Evolutionary conservation across 2,888 invertebrate species (phyloP), one percentile per base, ranked within the genome.

Genomic region (Sipha maydis): DNA sequence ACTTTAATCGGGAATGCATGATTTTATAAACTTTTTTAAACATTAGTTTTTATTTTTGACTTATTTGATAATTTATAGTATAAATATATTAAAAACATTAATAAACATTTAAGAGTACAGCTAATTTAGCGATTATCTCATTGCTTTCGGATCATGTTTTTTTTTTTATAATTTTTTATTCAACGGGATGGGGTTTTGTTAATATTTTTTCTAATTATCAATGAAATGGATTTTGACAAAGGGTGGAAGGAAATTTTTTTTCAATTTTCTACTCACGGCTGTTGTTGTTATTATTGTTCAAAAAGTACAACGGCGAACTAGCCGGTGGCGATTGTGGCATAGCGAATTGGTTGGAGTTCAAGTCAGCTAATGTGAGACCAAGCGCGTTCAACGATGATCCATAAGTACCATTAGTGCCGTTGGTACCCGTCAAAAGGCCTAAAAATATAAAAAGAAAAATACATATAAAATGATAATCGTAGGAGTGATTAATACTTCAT

Each of bases 331-430:
- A 88, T 25, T 88, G 88, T 7, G 88, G 88, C 82, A 88, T 82
- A 48, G 88, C 80, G 7, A 88, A 88, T 41, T 88, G 88, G n/a
- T 82, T 88, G 0, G 88, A 88, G 75, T 88, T 88, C 0, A 88
- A 67, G 28, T 88, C 88, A 9, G 88, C 88, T 14, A 88, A 17
- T 8, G 88, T 88, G 19, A 88, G 88, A 19, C 88, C 88, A 25
- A 88, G 82, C 28, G 88, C 88, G 61, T 88, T 88, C 67, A 88
- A 11, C n/a, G 88, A 88, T 17, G 88, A 88, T 67, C 88, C 88
- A 19, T 88, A 88, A n/a, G 82, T 41, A n/a, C 82, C 41, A 9
- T 76, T 88, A 1, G 88, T 48, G 41, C 88, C 76, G n/a, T 88
- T 88, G 0, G 88, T 82, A 11, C 88, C 67, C 0, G 88, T 61